A percentile compares a stretch with the other conserved stretches of the same genome.
These are phyloP conservation scores for Oligia strigilis DNA, from an alignment of 2,888 invertebrate genomes.

Conservation along the genomic window DNA sequence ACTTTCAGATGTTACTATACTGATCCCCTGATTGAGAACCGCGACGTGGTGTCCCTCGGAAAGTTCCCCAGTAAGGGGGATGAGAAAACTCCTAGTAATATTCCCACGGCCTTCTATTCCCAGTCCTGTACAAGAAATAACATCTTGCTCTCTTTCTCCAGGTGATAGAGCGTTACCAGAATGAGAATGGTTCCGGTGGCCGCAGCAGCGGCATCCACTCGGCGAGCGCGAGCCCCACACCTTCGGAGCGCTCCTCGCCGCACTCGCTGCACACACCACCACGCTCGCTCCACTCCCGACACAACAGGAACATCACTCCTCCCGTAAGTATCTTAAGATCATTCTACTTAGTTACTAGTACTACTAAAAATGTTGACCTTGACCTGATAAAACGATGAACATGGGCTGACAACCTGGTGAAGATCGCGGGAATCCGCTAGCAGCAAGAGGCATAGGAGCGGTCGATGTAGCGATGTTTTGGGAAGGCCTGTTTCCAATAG, in stretches of 20 bases:
- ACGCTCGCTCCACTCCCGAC: slow-evolving; percentile 75
- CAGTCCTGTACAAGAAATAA: not conserved
- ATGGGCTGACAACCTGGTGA: not conserved
- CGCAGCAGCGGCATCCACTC: slow-evolving; percentile 91
- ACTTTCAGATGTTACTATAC: not conserved
- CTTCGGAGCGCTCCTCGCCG: slow-evolving; percentile 85
- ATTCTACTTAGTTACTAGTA: not conserved
- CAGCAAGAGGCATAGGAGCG: no score
- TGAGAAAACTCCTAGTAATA: not conserved
- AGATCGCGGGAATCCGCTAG: not conserved
- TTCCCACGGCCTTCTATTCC: not conserved
- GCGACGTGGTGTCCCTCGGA: not conserved
- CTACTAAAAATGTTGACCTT: not conserved
- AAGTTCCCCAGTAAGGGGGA: not conserved
- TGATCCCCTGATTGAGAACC: not conserved
- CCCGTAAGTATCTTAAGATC: slow-evolving; percentile 78
- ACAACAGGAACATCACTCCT: slow-evolving; percentile 82
- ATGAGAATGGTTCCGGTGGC: slow-evolving; percentile 90
- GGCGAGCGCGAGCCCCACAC: slow-evolving; percentile 88
- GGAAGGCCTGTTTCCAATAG: not conserved
- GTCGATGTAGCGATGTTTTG: no score
- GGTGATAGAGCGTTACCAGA: slow-evolving; percentile 93
- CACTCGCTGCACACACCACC: slow-evolving; percentile 79
- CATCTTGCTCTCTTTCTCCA: slow-evolving; percentile 71
- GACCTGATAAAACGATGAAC: not conserved